Conservation (phyloP, 2,888 invertebrate genomes). For the Emmelina monodactyla region DNA sequence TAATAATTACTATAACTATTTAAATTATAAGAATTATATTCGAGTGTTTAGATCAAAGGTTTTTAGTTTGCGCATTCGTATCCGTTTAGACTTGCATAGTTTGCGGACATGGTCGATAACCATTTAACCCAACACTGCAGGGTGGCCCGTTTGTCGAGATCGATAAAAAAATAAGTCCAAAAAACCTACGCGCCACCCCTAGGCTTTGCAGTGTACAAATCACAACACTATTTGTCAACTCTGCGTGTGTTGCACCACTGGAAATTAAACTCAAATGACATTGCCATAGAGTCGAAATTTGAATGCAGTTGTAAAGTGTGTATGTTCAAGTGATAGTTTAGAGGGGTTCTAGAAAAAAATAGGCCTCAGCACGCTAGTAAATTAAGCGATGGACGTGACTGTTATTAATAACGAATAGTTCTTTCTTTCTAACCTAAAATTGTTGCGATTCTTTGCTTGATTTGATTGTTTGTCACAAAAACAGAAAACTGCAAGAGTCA, state of each 20-base stretch:
- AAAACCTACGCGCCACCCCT: constrained; percentile 50
- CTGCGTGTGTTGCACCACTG: too few species aligned
- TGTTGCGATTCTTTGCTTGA: too few species aligned
- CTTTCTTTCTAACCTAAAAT: too few species aligned
- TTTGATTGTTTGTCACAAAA: too few species aligned
- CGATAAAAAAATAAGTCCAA: constrained; percentile 37
- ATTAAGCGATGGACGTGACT: background rate
- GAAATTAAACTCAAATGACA: too few species aligned
- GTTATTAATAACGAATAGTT: constrained; percentile 1
- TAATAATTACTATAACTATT: too few species aligned
- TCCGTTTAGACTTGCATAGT: too few species aligned
- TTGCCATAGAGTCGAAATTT: background rate
- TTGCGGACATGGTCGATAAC: background rate
- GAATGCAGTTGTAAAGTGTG: background rate
- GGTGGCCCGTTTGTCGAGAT: constrained; percentile 24
- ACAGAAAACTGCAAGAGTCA: too few species aligned
- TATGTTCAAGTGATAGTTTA: background rate
- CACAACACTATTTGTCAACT: background rate
- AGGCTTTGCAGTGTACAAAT: constrained; percentile 23
- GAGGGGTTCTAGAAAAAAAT: constrained; percentile 2
- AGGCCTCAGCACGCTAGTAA: constrained; percentile 3
- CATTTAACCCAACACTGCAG: constrained; percentile 8
- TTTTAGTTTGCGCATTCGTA: too few species aligned
- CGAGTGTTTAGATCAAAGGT: too few species aligned
- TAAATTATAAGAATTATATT: too few species aligned